Percentiles rank a stretch among this genome's conserved stretches.
phyloP scores from a whole-genome alignment of 2,888 invertebrate species.

The Leptinotarsa peninsularis region DNA sequence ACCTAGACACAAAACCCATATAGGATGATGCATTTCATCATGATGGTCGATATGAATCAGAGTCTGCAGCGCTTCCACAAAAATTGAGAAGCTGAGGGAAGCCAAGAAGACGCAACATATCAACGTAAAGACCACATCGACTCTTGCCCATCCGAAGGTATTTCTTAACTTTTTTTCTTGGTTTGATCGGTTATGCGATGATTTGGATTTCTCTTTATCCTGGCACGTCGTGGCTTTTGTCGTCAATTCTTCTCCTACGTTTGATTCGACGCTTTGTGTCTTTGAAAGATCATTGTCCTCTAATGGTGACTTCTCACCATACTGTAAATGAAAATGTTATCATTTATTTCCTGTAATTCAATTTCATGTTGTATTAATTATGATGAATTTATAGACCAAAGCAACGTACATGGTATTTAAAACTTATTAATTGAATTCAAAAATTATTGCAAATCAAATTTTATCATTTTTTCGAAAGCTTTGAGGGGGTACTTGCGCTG shows the following conservation, averaged over 20 bases:
- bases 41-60: slow-evolving; percentile 80
- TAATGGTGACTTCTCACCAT: slow-evolving; percentile 50
- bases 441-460: too few species aligned
- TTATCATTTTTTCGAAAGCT: too few species aligned
- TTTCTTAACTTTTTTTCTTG: slow-evolving; percentile 79
- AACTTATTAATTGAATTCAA: too few species aligned
- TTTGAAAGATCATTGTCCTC: slow-evolving; percentile 35
- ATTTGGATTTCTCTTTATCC: slow-evolving; percentile 46
- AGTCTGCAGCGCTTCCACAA: slow-evolving; percentile 86
- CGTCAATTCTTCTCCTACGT: slow-evolving; percentile 44
- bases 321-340: slow-evolving; percentile 49
- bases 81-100: slow-evolving; percentile 84
- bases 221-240: slow-evolving; percentile 40
- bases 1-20: slow-evolving; percentile 78
- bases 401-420: too few species aligned
- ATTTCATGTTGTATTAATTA: too few species aligned
- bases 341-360: too few species aligned
- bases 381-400: too few species aligned
- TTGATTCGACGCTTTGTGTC: slow-evolving; percentile 37
- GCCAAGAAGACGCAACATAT: slow-evolving; percentile 85
- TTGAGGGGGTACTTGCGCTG: too few species aligned
- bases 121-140: slow-evolving; percentile 87
- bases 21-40: slow-evolving; percentile 80
- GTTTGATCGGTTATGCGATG: slow-evolving; percentile 55
- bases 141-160: slow-evolving; percentile 93